Evolutionary conservation across 2,113 vertebrate genomes (phyloP).

Genomic region (Brachypteracias leptosomus): DNA sequence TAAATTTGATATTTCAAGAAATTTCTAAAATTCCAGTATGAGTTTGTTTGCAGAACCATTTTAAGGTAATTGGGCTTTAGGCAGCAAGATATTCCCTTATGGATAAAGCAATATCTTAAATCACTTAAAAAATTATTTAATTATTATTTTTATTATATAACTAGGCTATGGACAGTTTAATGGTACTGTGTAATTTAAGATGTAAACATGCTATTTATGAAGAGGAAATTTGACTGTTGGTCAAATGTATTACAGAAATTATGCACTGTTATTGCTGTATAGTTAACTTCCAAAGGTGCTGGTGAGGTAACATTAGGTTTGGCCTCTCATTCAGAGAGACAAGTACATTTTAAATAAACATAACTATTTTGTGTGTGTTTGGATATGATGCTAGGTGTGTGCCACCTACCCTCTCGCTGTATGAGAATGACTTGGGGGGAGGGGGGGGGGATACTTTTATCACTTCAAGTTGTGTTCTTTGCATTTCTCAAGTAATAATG

Average conservation of each 20-base stretch:
- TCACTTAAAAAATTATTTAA: neutral
- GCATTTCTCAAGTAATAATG: neutral
- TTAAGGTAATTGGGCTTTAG: neutral
- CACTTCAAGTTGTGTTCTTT: neutral
- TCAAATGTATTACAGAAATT: neutral
- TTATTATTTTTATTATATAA: neutral
- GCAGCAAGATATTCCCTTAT: neutral
- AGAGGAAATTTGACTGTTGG: neutral
- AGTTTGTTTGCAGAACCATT: neutral
- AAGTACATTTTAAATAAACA: neutral
- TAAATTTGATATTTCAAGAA: neutral
- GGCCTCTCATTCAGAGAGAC: neutral
- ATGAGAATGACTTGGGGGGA: neutral
- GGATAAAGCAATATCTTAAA: neutral
- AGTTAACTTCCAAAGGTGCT: neutral
- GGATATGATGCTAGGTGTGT: neutral
- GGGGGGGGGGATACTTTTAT: neutral
- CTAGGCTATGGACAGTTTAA: neutral
- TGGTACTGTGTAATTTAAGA: neutral
- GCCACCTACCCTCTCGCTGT: neutral
- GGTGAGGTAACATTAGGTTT: neutral
- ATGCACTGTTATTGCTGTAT: neutral
- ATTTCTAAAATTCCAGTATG: neutral
- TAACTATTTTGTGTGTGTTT: neutral
- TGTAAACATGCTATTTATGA: neutral